A percentile compares a stretch with the other conserved stretches of the same genome.
Conservation (phyloP, 2,113 vertebrate genomes). For the Semnopithecus entellus region DNA sequence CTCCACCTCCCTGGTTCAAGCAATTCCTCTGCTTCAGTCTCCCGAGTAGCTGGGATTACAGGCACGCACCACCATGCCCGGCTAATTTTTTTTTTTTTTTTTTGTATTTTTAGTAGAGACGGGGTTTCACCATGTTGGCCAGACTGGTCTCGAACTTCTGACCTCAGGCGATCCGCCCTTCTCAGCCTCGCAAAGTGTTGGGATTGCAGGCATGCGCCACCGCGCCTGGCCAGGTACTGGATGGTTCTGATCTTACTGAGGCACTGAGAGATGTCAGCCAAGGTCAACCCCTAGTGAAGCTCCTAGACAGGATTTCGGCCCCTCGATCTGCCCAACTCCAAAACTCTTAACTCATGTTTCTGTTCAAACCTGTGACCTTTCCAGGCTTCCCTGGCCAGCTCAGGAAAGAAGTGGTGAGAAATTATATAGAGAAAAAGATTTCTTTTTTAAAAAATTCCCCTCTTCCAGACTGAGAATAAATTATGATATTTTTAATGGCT, state of each 20-base stretch:
- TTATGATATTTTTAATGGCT: background rate
- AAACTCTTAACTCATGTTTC: background rate
- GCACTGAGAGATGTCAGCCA: background rate
- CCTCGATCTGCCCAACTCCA: background rate
- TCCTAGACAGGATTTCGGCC: background rate
- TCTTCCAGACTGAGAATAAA: background rate
- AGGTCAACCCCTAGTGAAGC: background rate
- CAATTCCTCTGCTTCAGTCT: too few relatives aligned
- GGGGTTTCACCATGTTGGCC: too few relatives aligned
- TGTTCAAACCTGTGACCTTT: background rate
- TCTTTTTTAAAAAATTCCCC: background rate
- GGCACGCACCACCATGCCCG: too few relatives aligned
- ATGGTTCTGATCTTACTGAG: background rate
- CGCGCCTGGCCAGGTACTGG: accelerated
- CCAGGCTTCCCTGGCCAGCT: background rate
- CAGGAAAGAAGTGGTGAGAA: background rate
- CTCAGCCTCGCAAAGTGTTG: too few relatives aligned
- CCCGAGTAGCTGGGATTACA: too few relatives aligned
- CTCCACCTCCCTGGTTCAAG: too few relatives aligned
- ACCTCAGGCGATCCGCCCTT: too few relatives aligned
- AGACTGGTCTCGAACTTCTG: too few relatives aligned
- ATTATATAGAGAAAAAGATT: background rate
- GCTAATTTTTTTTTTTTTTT: too few relatives aligned
- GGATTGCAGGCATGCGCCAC: too few relatives aligned
- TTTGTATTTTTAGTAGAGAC: too few relatives aligned